Percentiles rank a stretch among this genome's conserved stretches.
phyloP scores from a whole-genome alignment of 2,888 invertebrate genomes.

The Ametastegia equiseti region DNA sequence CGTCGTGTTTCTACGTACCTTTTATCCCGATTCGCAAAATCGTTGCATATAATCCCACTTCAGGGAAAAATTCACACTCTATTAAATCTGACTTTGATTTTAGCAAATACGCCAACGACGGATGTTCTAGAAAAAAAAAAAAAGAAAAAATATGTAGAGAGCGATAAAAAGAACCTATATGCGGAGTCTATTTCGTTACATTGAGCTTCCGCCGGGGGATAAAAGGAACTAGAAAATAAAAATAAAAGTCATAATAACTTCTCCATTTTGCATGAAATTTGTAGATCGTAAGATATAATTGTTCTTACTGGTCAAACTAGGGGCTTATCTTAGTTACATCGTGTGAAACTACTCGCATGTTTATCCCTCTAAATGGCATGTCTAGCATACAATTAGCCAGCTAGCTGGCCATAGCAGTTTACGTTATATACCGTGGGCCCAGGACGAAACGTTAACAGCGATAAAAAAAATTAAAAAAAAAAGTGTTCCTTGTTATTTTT shows the following conservation, averaged over 20 bases:
- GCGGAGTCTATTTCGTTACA: too few relatives aligned
- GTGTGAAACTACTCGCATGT: conserved; percentile 31
- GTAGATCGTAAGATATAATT: conserved; percentile 22
- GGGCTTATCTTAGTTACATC: neutral
- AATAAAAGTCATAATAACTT: too few relatives aligned
- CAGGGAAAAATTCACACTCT: conserved; percentile 11
- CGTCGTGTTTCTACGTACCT: too few relatives aligned
- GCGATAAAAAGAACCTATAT: neutral
- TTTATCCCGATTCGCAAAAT: conserved; percentile 17
- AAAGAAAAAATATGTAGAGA: neutral
- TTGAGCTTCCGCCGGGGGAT: too few relatives aligned
- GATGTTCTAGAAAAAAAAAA: too few relatives aligned
- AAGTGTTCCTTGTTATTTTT: neutral
- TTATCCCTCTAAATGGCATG: conserved; percentile 28
- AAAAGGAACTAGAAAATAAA: too few relatives aligned
- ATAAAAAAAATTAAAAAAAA: neutral
- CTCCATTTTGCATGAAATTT: conserved; percentile 21
- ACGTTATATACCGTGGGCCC: neutral
- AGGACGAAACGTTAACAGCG: neutral
- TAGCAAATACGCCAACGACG: neutral
- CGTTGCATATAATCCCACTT: conserved; percentile 15
- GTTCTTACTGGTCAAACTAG: conserved; percentile 18
- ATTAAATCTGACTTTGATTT: conserved; percentile 16
- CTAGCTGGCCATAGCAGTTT: neutral
- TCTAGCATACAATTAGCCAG: conserved; percentile 30